These are phyloP conservation scores for Phenganax marumi DNA, from an alignment of 92 coral and sea anemone genomes.

Conservation along the genomic window DNA sequence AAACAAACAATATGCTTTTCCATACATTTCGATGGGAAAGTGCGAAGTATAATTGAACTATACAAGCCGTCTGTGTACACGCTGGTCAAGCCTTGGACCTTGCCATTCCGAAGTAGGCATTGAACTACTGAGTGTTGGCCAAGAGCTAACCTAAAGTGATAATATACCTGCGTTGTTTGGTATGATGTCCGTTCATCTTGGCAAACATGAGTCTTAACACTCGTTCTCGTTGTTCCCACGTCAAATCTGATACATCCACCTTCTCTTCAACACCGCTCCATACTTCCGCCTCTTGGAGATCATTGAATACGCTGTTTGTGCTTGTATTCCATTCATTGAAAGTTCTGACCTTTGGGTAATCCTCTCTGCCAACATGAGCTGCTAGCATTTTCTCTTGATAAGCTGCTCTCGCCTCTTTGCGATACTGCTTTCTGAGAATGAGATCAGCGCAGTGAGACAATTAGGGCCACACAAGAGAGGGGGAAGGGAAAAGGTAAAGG, in stretches of 20 bases:
- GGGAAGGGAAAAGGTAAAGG: background rate
- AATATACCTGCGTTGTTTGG: slow-evolving; percentile 62
- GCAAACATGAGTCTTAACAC: slow-evolving; percentile 86
- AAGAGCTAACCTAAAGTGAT: background rate
- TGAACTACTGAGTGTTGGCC: background rate
- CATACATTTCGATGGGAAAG: too few relatives aligned
- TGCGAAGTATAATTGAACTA: too few relatives aligned
- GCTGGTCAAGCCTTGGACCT: too few relatives aligned
- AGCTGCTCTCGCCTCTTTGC: slow-evolving; percentile 89
- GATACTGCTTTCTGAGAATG: slow-evolving; percentile 72
- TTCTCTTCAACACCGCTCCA: slow-evolving; percentile 96
- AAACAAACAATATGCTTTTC: too few relatives aligned
- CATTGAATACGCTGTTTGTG: slow-evolving; percentile 93
- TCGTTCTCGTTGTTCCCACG: slow-evolving; percentile 98
- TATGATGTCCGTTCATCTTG: slow-evolving; percentile 89
- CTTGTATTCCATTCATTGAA: slow-evolving; percentile 85
- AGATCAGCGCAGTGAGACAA: background rate
- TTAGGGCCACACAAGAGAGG: background rate
- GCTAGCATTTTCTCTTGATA: slow-evolving; percentile 95
- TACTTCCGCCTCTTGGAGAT: slow-evolving; percentile 89
- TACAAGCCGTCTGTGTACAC: too few relatives aligned
- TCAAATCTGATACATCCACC: slow-evolving; percentile 83
- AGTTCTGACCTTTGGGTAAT: slow-evolving; percentile 88
- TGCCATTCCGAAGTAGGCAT: too few relatives aligned
- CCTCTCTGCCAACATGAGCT: slow-evolving; percentile 81